Evolutionary conservation across 2,113 vertebrate genomes (phyloP).

Genomic region (Lampris megalopsis): DNA sequence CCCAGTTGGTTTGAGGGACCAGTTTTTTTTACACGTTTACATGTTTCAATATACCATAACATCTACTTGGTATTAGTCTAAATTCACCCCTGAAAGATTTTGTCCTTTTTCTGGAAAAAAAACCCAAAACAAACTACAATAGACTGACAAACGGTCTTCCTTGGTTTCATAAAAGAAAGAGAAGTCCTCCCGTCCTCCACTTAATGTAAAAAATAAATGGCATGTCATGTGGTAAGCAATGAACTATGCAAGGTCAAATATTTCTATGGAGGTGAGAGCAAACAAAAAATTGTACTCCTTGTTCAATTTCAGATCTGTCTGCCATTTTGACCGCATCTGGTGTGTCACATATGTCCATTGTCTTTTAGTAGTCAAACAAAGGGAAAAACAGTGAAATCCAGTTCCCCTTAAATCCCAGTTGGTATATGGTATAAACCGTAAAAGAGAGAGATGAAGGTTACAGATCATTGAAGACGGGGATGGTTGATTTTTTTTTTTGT

Average conservation of each 20-base stretch:
- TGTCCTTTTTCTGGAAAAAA: slow-evolving; percentile 60
- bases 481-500: neutral
- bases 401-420: slow-evolving; percentile 34
- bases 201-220: slow-evolving; percentile 70
- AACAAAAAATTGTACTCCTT: neutral
- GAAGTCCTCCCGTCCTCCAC: slow-evolving; percentile 14
- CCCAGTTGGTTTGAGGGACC: slow-evolving; percentile 74
- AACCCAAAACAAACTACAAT: slow-evolving; percentile 45
- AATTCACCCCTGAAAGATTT: slow-evolving; percentile 69
- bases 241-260: slow-evolving; percentile 65
- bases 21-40: slow-evolving; percentile 78
- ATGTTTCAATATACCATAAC: slow-evolving; percentile 82
- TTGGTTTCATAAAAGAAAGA: slow-evolving; percentile 22
- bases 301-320: slow-evolving; percentile 32
- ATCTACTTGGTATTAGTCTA: slow-evolving; percentile 81
- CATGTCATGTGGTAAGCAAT: slow-evolving; percentile 72
- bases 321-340: slow-evolving; percentile 59
- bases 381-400: slow-evolving; percentile 31
- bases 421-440: slow-evolving; percentile 60
- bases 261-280: slow-evolving; percentile 51
- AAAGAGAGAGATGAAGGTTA: slow-evolving; percentile 64
- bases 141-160: slow-evolving; percentile 60
- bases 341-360: slow-evolving; percentile 58
- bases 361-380: slow-evolving; percentile 23
- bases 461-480: slow-evolving; percentile 37